These are phyloP conservation scores for Pararge aegeria DNA, from an alignment of 1,140 invertebrate genomes.

Conservation along the genomic window DNA sequence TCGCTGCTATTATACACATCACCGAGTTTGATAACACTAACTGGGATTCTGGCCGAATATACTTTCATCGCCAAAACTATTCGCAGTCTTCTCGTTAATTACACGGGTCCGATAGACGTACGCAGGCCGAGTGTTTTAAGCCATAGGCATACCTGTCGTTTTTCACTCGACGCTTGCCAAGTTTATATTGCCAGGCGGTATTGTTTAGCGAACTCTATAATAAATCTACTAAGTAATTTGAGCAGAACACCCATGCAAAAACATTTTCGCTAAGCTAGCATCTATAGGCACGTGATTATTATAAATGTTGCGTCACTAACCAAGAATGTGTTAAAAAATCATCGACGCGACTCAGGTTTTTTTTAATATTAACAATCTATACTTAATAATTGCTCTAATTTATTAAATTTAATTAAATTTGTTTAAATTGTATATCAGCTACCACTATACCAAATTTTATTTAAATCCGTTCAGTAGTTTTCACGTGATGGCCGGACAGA, in stretches of 20 bases:
- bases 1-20: constrained; percentile 63
- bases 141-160: constrained; percentile 46
- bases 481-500: too few relatives aligned
- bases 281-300: constrained; percentile 15
- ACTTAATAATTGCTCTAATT: neutral
- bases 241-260: constrained; percentile 13
- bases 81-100: constrained; percentile 55
- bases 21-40: constrained; percentile 65
- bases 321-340: too few relatives aligned
- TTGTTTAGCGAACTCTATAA: constrained; percentile 30
- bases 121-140: constrained; percentile 50
- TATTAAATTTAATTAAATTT: too few relatives aligned
- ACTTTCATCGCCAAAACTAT: constrained; percentile 56
- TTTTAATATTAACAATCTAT: neutral
- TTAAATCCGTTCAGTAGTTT: too few relatives aligned
- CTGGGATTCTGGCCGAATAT: constrained; percentile 49
- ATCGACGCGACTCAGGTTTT: too few relatives aligned
- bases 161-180: constrained; percentile 54
- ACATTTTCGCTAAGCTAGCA: constrained; percentile 11
- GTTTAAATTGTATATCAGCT: neutral
- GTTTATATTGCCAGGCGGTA: constrained; percentile 31
- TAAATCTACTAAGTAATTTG: constrained; percentile 47
- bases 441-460: too few relatives aligned
- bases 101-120: constrained; percentile 56
- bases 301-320: neutral